Evolutionary conservation across 2,888 invertebrate species (phyloP).

Genomic region (Agonum fuliginosum): DNA sequence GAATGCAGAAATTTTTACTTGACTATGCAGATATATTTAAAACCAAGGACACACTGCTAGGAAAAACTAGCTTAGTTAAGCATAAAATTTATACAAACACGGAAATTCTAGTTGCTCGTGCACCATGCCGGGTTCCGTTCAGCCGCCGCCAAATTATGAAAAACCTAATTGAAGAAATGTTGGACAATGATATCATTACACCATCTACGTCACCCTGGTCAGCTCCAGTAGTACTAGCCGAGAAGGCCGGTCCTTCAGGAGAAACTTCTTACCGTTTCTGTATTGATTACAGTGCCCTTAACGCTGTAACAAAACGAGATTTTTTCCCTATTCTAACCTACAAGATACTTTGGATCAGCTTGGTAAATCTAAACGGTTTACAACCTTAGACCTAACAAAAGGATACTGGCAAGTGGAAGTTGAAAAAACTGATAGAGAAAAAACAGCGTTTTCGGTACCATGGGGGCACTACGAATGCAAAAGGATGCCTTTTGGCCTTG

Average conservation of each 20-base stretch:
- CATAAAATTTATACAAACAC: neutral
- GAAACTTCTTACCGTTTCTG: slow-evolving; percentile 42
- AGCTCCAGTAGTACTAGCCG: slow-evolving; percentile 31
- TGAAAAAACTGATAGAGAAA: slow-evolving; percentile 60
- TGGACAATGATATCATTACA: neutral
- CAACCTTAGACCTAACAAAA: slow-evolving; percentile 61
- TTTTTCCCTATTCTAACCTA: slow-evolving; percentile 61
- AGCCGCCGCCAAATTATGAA: neutral
- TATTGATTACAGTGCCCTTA: slow-evolving; percentile 61
- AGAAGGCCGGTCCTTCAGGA: slow-evolving; percentile 22
- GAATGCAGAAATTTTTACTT: neutral
- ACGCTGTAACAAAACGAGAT: slow-evolving; percentile 61
- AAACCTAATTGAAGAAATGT: neutral
- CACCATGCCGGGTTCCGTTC: too few relatives aligned
- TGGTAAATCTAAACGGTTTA: slow-evolving; percentile 59
- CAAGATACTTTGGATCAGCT: slow-evolving; percentile 61
- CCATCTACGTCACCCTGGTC: neutral
- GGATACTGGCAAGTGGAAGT: too few relatives aligned
- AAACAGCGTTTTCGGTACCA: slow-evolving; percentile 61
- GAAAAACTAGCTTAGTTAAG: neutral
- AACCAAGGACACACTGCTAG: neutral
- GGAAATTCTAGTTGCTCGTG: neutral
- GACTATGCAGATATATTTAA: neutral
- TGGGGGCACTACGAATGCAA: slow-evolving; percentile 65
- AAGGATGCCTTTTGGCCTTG: slow-evolving; percentile 66